These are phyloP conservation scores for Silurus lanzhouensis DNA, from an alignment of 2,797 vertebrate species.

Conservation along the genomic window DNA sequence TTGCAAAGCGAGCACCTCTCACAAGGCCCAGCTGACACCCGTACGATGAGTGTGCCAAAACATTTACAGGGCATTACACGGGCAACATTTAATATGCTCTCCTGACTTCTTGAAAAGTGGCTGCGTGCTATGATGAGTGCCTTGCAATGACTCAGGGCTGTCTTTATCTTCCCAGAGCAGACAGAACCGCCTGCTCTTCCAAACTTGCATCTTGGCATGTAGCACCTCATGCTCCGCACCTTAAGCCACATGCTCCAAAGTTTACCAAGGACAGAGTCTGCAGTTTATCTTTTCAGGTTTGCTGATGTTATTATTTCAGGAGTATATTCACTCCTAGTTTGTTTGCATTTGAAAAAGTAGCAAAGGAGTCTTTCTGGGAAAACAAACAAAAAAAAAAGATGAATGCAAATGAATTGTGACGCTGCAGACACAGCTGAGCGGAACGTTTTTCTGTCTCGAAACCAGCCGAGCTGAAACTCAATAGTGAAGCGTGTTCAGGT, in stretches of 20 bases:
- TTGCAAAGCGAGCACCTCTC: not conserved
- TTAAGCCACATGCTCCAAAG: not conserved
- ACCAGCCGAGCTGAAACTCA: conserved; percentile 1
- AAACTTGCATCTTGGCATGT: not conserved
- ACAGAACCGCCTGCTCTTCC: conserved; percentile 24
- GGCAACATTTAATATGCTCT: conserved; percentile 27
- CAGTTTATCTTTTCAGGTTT: not conserved
- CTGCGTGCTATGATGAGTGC: conserved; percentile 39
- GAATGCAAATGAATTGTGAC: conserved; percentile 45
- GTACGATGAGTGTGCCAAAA: conserved; percentile 21
- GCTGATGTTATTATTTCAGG: not conserved
- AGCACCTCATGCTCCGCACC: not conserved
- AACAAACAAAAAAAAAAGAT: conserved; percentile 31
- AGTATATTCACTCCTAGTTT: not conserved
- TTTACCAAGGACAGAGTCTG: not conserved
- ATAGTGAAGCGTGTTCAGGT: conserved; percentile 25
- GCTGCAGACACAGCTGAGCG: conserved; percentile 30
- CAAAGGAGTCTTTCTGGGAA: conserved; percentile 26
- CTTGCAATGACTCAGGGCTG: conserved; percentile 18
- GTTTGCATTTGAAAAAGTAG: conserved; percentile 30
- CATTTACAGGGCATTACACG: conserved; percentile 23
- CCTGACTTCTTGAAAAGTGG: conserved; percentile 39
- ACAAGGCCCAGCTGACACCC: conserved; percentile 18
- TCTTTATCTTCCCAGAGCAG: conserved; percentile 48
- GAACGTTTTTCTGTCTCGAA: conserved; percentile 35